phyloP scores from a whole-genome alignment of 1,140 invertebrate genomes.

The Aphelinus certus region DNA sequence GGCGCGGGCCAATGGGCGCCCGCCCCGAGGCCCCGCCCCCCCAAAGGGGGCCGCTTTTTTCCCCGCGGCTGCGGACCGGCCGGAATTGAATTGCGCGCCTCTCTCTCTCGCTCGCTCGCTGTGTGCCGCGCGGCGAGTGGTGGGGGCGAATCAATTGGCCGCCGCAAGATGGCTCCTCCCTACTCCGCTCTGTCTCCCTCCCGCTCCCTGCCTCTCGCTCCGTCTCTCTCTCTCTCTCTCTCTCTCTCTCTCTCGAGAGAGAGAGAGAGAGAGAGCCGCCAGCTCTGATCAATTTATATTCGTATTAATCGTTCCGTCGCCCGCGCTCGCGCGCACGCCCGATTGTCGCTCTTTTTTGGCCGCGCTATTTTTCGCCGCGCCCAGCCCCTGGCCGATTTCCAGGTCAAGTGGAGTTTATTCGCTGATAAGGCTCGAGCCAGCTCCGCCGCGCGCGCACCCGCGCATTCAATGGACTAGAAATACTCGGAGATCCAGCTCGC shows the following conservation, averaged over 20 bases:
- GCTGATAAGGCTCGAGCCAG: constrained; percentile 22
- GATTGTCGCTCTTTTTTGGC: background rate
- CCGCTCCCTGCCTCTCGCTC: background rate
- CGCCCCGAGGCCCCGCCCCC: constrained; percentile 39
- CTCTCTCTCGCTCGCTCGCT: background rate
- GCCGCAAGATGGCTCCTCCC: constrained; percentile 67
- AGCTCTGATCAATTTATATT: constrained; percentile 37
- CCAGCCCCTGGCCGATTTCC: constrained; percentile 32
- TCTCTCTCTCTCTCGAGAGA: too few species aligned
- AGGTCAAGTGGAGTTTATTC: constrained; percentile 42
- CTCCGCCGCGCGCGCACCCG: background rate
- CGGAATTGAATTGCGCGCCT: too few species aligned
- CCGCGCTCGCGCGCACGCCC: background rate
- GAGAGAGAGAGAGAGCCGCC: background rate
- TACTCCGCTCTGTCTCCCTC: constrained; percentile 22
- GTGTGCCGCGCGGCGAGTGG: constrained; percentile 39
- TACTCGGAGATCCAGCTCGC: constrained; percentile 5
- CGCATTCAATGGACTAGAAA: constrained; percentile 39
- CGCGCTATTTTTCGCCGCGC: too few species aligned
- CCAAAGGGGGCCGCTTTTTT: constrained; percentile 18
- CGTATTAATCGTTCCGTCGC: constrained; percentile 23
- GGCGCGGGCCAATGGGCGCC: constrained; percentile 23
- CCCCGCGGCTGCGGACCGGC: background rate
- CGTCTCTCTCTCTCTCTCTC: background rate
- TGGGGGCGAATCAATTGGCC: constrained; percentile 65